A percentile compares a stretch with the other conserved stretches of the same genome.
Evolutionary conservation across 2,888 invertebrate species (phyloP).

Genomic region (Galerucella calmariensis): DNA sequence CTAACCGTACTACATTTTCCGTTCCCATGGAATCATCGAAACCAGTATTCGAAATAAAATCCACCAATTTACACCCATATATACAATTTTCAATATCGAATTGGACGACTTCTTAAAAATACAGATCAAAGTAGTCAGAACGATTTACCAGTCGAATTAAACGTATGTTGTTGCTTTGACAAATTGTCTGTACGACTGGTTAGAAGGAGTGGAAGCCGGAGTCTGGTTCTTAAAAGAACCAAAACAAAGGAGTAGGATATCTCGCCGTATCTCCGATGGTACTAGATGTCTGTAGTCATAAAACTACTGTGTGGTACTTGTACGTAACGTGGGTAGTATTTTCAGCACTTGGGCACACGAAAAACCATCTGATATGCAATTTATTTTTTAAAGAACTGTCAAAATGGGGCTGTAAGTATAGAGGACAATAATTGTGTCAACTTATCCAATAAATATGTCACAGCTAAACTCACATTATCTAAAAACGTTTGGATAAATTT

Average conservation of each 20-base stretch:
- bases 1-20: neutral
- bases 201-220: neutral
- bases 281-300: neutral
- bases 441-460: too few relatives aligned
- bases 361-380: too few relatives aligned
- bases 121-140: neutral
- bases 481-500: too few relatives aligned
- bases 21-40: neutral
- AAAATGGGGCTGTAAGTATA: too few relatives aligned
- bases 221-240: conserved; percentile 10
- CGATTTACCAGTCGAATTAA: neutral
- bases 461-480: too few relatives aligned
- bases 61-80: neutral
- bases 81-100: neutral
- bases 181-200: conserved; percentile 8
- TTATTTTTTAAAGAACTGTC: too few relatives aligned
- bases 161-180: neutral
- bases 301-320: conserved; percentile 2
- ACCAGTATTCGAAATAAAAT: neutral
- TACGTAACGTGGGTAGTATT: neutral
- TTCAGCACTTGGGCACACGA: too few relatives aligned
- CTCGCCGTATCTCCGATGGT: neutral
- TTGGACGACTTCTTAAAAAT: neutral
- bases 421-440: too few relatives aligned
- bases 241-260: neutral